Evolutionary conservation across 2,113 vertebrate species (phyloP).

Genomic region (rabbit (Oryctolagus cuniculus)): DNA sequence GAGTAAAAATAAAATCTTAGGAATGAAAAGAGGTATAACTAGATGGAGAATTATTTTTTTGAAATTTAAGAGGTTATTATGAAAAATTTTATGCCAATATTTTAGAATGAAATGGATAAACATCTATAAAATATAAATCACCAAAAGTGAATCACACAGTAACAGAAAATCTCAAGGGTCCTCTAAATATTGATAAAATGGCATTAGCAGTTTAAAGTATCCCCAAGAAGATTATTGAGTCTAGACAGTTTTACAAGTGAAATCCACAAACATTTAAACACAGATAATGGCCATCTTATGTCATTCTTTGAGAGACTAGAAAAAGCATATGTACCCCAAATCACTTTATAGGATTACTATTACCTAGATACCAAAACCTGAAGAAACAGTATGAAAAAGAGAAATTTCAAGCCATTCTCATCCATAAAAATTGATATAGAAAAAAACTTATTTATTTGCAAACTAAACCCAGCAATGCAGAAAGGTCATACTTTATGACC

Average conservation of each 20-base stretch:
- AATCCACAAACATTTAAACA: constrained; percentile 59
- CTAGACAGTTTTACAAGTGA: constrained; percentile 63
- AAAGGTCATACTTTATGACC: not conserved
- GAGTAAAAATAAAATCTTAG: constrained; percentile 54
- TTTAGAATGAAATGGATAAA: constrained; percentile 66
- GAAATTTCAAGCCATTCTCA: constrained; percentile 11
- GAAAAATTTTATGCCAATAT: constrained; percentile 49
- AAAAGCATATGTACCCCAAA: not conserved
- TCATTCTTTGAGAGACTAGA: constrained; percentile 25
- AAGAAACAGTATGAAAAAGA: constrained; percentile 19
- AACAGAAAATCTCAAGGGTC: constrained; percentile 68
- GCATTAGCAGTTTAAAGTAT: constrained; percentile 69
- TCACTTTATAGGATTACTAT: constrained; percentile 27
- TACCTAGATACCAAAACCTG: constrained; percentile 19
- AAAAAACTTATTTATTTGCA: constrained; percentile 55
- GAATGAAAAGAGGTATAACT: constrained; percentile 37
- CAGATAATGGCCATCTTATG: constrained; percentile 27
- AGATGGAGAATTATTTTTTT: not conserved
- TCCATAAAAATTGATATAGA: constrained; percentile 20
- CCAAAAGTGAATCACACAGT: constrained; percentile 62
- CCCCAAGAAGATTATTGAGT: constrained; percentile 62
- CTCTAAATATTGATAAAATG: constrained; percentile 69
- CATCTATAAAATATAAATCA: constrained; percentile 74
- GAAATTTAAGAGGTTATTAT: constrained; percentile 5
- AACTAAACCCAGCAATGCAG: not conserved